These are phyloP conservation scores for Archocentrus centrarchus DNA, from an alignment of 2,113 vertebrate species.

Conservation along the genomic window DNA sequence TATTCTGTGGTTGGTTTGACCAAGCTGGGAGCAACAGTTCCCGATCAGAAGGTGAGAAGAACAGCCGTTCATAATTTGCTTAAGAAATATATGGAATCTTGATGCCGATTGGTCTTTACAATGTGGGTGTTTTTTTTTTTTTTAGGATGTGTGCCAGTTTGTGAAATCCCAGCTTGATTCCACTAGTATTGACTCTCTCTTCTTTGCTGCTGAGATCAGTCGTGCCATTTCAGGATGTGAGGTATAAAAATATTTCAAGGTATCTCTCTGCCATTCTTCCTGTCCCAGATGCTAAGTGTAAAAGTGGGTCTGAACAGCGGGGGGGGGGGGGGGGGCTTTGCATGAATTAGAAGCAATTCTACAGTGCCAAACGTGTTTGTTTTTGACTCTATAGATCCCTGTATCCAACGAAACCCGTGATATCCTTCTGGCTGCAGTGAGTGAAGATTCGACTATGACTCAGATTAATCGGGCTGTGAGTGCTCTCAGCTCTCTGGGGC, in stretches of 20 bases:
- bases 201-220: slow-evolving; percentile 92
- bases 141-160: slow-evolving; percentile 89
- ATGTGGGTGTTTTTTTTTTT: background rate
- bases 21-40: slow-evolving; percentile 83
- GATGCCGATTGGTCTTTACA: background rate
- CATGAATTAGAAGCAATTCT: background rate
- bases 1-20: slow-evolving; percentile 88
- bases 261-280: background rate
- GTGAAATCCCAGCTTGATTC: slow-evolving; percentile 90
- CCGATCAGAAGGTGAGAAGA: slow-evolving; percentile 86
- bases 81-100: rapidly evolving
- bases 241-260: slow-evolving; percentile 74
- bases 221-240: slow-evolving; percentile 89
- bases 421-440: slow-evolving; percentile 91
- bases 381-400: slow-evolving; percentile 81
- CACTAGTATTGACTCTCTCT: slow-evolving; percentile 90
- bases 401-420: slow-evolving; percentile 96
- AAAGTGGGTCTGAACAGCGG: background rate
- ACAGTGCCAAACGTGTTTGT: background rate
- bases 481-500: slow-evolving; percentile 89
- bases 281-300: rapidly evolving
- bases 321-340: background rate
- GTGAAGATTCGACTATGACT: slow-evolving; percentile 91
- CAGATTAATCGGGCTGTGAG: slow-evolving; percentile 94
- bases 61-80: rapidly evolving